Percentiles rank a stretch among this genome's conserved stretches.
These are phyloP conservation scores for Ceratoteleas bidentatus DNA, from an alignment of 1,140 invertebrate genomes.

Conservation along the genomic window DNA sequence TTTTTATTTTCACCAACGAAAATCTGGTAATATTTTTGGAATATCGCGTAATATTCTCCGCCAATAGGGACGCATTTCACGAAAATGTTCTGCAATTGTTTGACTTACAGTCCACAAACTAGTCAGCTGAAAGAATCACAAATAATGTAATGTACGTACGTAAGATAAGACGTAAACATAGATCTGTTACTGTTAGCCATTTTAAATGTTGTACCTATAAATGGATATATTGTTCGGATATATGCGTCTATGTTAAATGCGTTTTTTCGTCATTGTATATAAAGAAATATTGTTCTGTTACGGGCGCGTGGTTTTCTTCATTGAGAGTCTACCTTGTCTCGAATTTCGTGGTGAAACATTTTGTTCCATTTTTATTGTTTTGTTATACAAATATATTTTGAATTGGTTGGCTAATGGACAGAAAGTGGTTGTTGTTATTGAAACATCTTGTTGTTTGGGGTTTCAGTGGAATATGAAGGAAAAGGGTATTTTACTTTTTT, in stretches of 20 bases:
- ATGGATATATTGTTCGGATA: constrained; percentile 35
- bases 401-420: background rate
- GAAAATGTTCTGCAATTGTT: constrained; percentile 58
- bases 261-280: constrained; percentile 44
- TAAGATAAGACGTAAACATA: constrained; percentile 44
- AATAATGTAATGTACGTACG: constrained; percentile 42
- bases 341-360: background rate
- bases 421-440: background rate
- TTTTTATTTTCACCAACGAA: too few species aligned
- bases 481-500: too few species aligned
- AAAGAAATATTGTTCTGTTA: constrained; percentile 46
- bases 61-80: constrained; percentile 36
- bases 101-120: constrained; percentile 65
- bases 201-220: constrained; percentile 45
- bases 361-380: too few species aligned
- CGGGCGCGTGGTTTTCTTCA: too few species aligned
- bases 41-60: background rate
- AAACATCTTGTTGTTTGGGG: background rate
- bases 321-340: too few species aligned
- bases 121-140: constrained; percentile 48
- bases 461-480: too few species aligned
- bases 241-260: constrained; percentile 42
- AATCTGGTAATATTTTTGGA: too few species aligned
- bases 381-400: too few species aligned
- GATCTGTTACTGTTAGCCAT: constrained; percentile 51